Evolutionary conservation across 2,797 vertebrate genomes (phyloP).

Genomic region (Crenuchus spilurus): DNA sequence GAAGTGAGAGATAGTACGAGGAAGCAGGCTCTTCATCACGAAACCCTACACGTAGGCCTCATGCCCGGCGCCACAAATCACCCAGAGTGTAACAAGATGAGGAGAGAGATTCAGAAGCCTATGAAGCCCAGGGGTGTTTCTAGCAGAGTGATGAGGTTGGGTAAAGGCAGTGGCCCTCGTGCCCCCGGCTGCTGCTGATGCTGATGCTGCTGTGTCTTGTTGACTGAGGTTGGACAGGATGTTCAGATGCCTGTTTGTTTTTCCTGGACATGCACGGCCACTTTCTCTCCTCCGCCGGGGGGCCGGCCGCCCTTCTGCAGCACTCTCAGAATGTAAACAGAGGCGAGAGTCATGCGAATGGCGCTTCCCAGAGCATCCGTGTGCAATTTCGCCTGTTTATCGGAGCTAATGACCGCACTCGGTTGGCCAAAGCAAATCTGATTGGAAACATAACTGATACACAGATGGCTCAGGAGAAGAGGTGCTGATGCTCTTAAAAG

Average conservation of each 20-base stretch:
- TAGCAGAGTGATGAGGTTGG: constrained; percentile 11
- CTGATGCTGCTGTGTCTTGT: constrained; percentile 56
- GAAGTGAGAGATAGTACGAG: constrained; percentile 5
- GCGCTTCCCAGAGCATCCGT: constrained; percentile 11
- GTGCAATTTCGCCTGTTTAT: constrained; percentile 24
- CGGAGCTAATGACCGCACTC: background rate
- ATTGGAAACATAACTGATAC: background rate
- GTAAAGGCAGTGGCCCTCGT: background rate
- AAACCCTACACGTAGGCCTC: background rate
- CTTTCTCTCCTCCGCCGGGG: constrained; percentile 36
- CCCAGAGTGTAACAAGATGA: background rate
- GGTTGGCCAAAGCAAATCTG: constrained; percentile 18
- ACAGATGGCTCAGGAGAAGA: background rate
- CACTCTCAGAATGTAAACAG: constrained; percentile 71
- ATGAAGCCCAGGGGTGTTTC: background rate
- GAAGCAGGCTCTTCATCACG: background rate
- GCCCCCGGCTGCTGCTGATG: constrained; percentile 29
- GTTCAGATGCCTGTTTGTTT: constrained; percentile 77
- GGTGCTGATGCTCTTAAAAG: too few relatives aligned
- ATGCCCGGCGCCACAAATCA: background rate
- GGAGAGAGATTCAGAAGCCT: background rate
- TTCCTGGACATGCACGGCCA: constrained; percentile 59
- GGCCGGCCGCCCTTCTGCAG: constrained; percentile 49
- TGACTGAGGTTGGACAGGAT: constrained; percentile 71
- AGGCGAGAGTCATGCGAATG: constrained; percentile 29